A percentile compares a stretch with the other conserved stretches of the same genome.
phyloP scores from a whole-genome alignment of 2,113 vertebrate species.

The Heloderma charlesbogerti region DNA sequence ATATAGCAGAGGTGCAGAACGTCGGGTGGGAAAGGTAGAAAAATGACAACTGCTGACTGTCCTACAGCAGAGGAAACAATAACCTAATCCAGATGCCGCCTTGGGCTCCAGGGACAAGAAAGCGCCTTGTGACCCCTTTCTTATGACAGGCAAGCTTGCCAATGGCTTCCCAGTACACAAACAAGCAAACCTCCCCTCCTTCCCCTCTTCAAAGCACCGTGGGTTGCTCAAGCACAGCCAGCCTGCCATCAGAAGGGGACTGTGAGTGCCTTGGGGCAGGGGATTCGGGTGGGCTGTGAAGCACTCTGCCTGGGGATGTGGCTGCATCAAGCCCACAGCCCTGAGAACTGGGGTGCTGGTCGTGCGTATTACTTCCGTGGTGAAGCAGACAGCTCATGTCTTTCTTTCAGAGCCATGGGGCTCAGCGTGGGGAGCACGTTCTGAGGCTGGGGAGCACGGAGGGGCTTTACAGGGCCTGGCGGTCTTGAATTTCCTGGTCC shows the following conservation, averaged over 20 bases:
- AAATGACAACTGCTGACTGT: rapidly evolving
- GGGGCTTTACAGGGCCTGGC: too few relatives aligned
- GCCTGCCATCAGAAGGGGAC: neutral
- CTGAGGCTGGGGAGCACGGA: too few relatives aligned
- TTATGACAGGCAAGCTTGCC: neutral
- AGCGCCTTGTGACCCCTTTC: conserved; percentile 5
- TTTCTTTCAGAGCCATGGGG: too few relatives aligned
- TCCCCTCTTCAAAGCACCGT: neutral
- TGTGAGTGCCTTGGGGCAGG: rapidly evolving
- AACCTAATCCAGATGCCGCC: neutral
- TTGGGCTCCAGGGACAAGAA: neutral
- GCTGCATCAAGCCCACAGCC: too few relatives aligned
- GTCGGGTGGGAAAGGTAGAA: neutral
- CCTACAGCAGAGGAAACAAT: neutral
- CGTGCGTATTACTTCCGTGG: too few relatives aligned
- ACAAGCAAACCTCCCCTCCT: neutral
- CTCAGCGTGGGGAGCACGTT: too few relatives aligned
- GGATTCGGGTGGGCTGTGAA: neutral
- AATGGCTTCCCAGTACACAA: neutral
- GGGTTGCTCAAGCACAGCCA: neutral
- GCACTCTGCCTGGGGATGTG: neutral
- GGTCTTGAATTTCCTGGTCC: neutral
- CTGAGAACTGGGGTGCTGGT: too few relatives aligned
- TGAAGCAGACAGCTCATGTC: too few relatives aligned
- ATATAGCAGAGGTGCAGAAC: too few relatives aligned